Base-by-base conservation (phyloP, 2,797 vertebrate genomes). In the Ptychobarbus kaznakovi region DNA sequence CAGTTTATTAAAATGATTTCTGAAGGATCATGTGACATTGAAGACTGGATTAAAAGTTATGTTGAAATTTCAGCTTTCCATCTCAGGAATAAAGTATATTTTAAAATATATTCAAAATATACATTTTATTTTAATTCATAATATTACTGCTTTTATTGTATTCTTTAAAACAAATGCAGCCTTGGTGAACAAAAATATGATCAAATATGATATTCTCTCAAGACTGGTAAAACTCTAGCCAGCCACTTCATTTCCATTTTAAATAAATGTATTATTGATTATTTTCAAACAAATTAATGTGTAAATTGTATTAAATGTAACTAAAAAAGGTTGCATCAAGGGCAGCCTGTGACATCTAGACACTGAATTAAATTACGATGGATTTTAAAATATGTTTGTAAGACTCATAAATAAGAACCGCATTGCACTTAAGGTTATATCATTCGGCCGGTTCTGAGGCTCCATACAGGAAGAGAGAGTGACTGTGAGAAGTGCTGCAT, bases 401-500 rank as follows among this genome's bases (percentile, higher is more conserved):
- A 40, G 12, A 40, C 12, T 58, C 13, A 51, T 75, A 51, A 51
- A 75, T 49, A 75, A 61, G 40, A n/a, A 42, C n/a, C 5, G 0
- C 3, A 49, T 1, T 73, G 11, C 8, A 15, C 28, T 15, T 75
- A 56, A 76, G 51, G 20, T 76, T 76, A 56, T 38, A 28, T n/a
- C 18, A 15, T 80, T 51, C 2, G 22, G 49, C 68, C n/a, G 5
- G 80, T 72, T 72, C 35, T 82, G 68, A 72, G 49, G 22, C 42
- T 82, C 53, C 22, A 49, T 49, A 49, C 10, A 65, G n/a, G 40
- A 49, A 74, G 58, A 40, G 42, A 56, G 22, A 74, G 53, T 10
- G 46, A 11, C 44, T 74, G 69, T 74, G 56, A 80, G 69, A 65
- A 65, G 68, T 25, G 38, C 77, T 40, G 53, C 68, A 51, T 63